phyloP scores from a whole-genome alignment of 1,140 invertebrate genomes.

The Pseudomyrmex gracilis region DNA sequence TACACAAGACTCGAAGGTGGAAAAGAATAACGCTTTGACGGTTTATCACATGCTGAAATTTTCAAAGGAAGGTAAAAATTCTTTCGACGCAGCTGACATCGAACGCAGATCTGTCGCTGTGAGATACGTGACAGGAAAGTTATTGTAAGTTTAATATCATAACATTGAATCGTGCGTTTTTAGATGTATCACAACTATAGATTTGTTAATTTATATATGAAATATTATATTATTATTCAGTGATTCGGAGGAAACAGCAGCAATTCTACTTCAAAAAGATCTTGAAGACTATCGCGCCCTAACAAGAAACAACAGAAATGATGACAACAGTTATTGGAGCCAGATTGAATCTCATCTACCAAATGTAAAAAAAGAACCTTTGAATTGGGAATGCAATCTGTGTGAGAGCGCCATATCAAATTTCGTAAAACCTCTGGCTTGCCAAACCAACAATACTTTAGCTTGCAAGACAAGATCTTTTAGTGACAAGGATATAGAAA shows the following conservation, averaged over 20 bases:
- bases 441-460: slow-evolving; percentile 67
- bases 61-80: slow-evolving; percentile 71
- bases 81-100: slow-evolving; percentile 67
- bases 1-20: background rate
- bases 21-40: slow-evolving; percentile 71
- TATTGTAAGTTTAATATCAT: slow-evolving; percentile 71
- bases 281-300: slow-evolving; percentile 72
- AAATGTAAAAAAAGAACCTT: slow-evolving; percentile 69
- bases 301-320: slow-evolving; percentile 67
- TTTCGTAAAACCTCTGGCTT: slow-evolving; percentile 76
- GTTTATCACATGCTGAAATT: slow-evolving; percentile 76
- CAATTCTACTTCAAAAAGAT: slow-evolving; percentile 67
- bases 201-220: slow-evolving; percentile 16
- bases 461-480: slow-evolving; percentile 71
- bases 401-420: slow-evolving; percentile 68
- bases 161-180: background rate
- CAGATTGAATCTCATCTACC: slow-evolving; percentile 73
- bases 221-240: slow-evolving; percentile 64
- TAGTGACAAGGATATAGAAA: slow-evolving; percentile 75
- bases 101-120: slow-evolving; percentile 75
- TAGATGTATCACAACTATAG: background rate
- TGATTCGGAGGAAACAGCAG: slow-evolving; percentile 71
- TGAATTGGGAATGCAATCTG: slow-evolving; percentile 75
- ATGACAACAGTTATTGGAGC: slow-evolving; percentile 79
- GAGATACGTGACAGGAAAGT: slow-evolving; percentile 75